phyloP scores from a whole-genome alignment of 2,888 invertebrate genomes.

The Drosophila algonquin region DNA sequence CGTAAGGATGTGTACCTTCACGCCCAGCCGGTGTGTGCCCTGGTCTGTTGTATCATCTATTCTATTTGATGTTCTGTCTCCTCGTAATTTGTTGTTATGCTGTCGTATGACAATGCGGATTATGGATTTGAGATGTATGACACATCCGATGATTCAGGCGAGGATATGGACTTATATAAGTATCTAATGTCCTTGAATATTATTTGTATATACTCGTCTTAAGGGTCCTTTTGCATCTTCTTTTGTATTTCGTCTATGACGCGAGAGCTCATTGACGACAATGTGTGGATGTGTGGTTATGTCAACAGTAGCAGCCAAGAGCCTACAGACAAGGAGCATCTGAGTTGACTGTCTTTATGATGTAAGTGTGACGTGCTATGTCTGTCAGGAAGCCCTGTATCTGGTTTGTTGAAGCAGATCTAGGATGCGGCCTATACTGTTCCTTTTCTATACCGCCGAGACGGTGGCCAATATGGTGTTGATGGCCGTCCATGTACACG shows the following conservation, averaged over 20 bases:
- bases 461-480: constrained; percentile 33
- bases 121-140: background rate
- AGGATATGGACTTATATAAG: constrained; percentile 6
- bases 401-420: background rate
- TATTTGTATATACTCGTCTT: background rate
- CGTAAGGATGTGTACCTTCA: constrained; percentile 43
- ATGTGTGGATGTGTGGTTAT: background rate
- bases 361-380: background rate
- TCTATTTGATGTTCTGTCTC: constrained; percentile 53
- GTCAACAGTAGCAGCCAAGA: background rate
- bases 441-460: constrained; percentile 50
- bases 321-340: too few species aligned
- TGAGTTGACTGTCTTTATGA: too few species aligned
- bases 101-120: constrained; percentile 34
- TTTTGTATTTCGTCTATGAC: background rate
- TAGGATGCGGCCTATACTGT: constrained; percentile 47
- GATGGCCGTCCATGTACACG: constrained; percentile 33
- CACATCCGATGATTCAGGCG: background rate
- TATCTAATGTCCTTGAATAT: background rate
- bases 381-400: background rate
- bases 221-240: background rate
- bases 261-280: background rate
- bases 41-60: constrained; percentile 37
- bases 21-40: constrained; percentile 20
- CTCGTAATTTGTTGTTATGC: constrained; percentile 51